Evolutionary conservation across 2,888 invertebrate species (phyloP), one percentile per base, ranked within the genome.

Genomic region (Eupithecia subfuscata): DNA sequence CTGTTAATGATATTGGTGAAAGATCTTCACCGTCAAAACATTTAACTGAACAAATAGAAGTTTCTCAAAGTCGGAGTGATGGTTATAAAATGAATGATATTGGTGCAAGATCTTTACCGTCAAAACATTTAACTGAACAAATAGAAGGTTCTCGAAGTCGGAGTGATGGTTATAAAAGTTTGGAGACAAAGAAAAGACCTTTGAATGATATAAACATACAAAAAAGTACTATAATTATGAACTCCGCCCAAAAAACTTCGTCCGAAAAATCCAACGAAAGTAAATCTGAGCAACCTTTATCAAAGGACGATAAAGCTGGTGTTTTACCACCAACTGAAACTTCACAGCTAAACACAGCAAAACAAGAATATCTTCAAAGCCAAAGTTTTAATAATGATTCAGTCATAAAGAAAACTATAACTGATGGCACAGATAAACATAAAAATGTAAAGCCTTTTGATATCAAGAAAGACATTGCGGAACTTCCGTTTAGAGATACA

Each of bases 401-500:
- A 22, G 22, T 11, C n/a, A 56, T 22, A 22, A 56, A n/a, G 52
- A 11, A 56, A 22, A 22, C n/a, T 3, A 52, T 2, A 8, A n/a
- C n/a, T 52, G 22, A 11, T 56, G 4, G 52, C 22, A 22, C n/a
- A 22, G 1, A 56, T 56, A 22, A 56, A 30, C 34, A 16, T 7
- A 56, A 56, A 30, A 56, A 16, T 7, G 60, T 52, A 69, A 64
- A 70, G 11, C 18, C 70, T 25, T 52, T 40, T 40, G 25, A 30
- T 67, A 34, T 30, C 8, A 30, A 56, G 40, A 40, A 0, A 67
- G n/a, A 67, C 18, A 40, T n/a, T 40, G 1, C 18, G n/a, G 65
- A 37, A 34, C 64, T 34, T 64, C 65, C 65, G 14, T 45, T 18
- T 52, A 63, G 71, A 65, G 65, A 67, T 18, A 37, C 65, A 37